Conservation (phyloP, 2,797 vertebrate genomes). For the Typhlichthys eigenmanni region DNA sequence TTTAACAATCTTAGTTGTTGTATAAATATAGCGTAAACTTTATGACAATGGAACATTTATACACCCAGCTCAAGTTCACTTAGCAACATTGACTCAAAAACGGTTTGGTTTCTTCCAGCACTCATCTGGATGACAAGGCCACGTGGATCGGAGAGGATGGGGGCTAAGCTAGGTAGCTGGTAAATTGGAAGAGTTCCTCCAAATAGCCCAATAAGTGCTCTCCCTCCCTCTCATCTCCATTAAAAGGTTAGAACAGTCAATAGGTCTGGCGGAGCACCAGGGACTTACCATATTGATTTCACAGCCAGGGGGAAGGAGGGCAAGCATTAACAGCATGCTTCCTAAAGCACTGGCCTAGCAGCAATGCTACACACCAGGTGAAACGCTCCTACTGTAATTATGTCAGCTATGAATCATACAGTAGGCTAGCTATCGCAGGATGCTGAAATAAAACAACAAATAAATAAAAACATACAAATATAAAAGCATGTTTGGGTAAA, state of each 20-base stretch:
- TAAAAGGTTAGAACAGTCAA: constrained; percentile 75
- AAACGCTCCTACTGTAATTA: not conserved
- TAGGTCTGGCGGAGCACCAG: constrained; percentile 61
- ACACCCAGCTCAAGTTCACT: not conserved
- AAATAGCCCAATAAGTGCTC: constrained; percentile 75
- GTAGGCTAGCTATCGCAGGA: too few relatives aligned
- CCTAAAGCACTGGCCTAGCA: constrained; percentile 39
- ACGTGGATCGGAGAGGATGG: constrained; percentile 14
- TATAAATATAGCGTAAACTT: too few relatives aligned
- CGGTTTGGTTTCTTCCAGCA: not conserved
- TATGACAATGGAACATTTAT: not conserved
- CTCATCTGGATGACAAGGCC: not conserved
- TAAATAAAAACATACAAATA: too few relatives aligned
- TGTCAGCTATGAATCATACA: not conserved
- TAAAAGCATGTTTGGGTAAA: too few relatives aligned
- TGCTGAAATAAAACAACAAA: too few relatives aligned
- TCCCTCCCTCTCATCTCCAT: constrained; percentile 73
- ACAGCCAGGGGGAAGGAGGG: constrained; percentile 39
- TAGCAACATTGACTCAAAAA: not conserved
- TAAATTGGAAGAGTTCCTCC: constrained; percentile 63
- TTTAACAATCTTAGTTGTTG: too few relatives aligned
- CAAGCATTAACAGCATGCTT: constrained; percentile 60
- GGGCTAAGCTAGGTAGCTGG: constrained; percentile 16
- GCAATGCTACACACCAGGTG: too few relatives aligned
- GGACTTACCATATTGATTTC: constrained; percentile 72